Conservation (phyloP, 2,888 invertebrate genomes). For the Agrochola circellaris region DNA sequence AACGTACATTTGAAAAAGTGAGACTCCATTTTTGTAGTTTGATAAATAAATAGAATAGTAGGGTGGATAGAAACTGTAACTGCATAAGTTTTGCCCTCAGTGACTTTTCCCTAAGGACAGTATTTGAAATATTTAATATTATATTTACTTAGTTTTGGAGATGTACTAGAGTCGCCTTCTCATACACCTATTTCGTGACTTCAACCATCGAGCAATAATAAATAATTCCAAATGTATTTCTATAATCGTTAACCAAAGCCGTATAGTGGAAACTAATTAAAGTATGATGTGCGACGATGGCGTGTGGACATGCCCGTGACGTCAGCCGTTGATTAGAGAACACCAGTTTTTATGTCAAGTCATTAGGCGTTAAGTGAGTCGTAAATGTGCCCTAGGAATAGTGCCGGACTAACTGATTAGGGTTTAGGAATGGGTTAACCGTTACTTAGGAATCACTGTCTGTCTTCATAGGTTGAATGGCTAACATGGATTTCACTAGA, state of each 20-base stretch:
- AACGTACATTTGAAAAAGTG: neutral
- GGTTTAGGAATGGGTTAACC: slow-evolving; percentile 9
- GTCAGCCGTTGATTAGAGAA: slow-evolving; percentile 60
- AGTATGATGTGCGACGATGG: slow-evolving; percentile 50
- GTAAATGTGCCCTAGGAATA: slow-evolving; percentile 62
- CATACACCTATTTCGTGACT: neutral
- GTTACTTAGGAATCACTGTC: slow-evolving; percentile 3
- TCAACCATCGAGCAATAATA: neutral
- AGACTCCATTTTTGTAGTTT: neutral
- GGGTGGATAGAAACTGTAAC: neutral
- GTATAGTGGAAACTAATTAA: slow-evolving; percentile 60
- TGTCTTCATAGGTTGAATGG: neutral
- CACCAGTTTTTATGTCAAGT: slow-evolving; percentile 65
- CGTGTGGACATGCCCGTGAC: slow-evolving; percentile 62
- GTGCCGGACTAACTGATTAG: slow-evolving; percentile 46
- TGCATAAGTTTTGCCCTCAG: neutral
- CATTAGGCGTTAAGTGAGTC: slow-evolving; percentile 65
- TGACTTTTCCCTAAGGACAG: neutral
- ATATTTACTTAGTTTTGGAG: neutral
- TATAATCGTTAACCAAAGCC: slow-evolving; percentile 12
- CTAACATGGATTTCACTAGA: neutral
- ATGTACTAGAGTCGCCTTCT: no score
- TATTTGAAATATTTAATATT: neutral
- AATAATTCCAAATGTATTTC: slow-evolving; percentile 25
- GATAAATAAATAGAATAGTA: neutral